phyloP scores from a whole-genome alignment of 2,113 vertebrate genomes.

The Zapus hudsonius region DNA sequence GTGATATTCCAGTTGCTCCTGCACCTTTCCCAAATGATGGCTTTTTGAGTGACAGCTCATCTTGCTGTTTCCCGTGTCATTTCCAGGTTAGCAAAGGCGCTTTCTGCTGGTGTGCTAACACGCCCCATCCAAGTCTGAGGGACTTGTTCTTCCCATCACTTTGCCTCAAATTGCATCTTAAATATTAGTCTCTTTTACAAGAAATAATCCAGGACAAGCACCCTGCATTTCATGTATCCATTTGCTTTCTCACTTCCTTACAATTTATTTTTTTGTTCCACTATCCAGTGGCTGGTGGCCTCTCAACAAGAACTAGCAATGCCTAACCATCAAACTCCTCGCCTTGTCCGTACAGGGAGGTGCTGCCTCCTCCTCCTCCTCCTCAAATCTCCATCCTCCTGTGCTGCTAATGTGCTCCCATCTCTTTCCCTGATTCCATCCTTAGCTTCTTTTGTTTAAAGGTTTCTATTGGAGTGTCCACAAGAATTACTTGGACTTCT shows the following conservation, averaged over 20 bases:
- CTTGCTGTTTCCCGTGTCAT: neutral
- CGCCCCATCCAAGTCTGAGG: neutral
- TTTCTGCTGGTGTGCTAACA: neutral
- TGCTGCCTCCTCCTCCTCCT: neutral
- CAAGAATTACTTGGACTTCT: neutral
- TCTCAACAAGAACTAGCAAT: neutral
- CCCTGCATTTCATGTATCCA: neutral
- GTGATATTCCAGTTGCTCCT: neutral
- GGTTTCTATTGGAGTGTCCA: neutral
- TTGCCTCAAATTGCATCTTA: conserved; percentile 1
- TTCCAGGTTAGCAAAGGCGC: conserved; percentile 44
- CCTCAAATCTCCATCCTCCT: neutral
- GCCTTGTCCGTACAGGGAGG: neutral
- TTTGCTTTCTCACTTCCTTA: neutral
- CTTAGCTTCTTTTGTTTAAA: conserved; percentile 29
- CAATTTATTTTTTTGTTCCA: neutral
- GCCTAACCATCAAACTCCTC: neutral
- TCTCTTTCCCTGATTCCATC: neutral
- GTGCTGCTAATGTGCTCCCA: neutral
- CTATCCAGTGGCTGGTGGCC: neutral
- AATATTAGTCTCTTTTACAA: conserved; percentile 2
- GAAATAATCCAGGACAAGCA: conserved; percentile 16
- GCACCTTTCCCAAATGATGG: neutral
- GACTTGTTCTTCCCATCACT: conserved; percentile 3
- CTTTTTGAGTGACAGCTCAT: conserved; percentile 26